Base-by-base conservation (phyloP, 1,140 invertebrate genomes). In the Drosophila yakuba region DNA sequence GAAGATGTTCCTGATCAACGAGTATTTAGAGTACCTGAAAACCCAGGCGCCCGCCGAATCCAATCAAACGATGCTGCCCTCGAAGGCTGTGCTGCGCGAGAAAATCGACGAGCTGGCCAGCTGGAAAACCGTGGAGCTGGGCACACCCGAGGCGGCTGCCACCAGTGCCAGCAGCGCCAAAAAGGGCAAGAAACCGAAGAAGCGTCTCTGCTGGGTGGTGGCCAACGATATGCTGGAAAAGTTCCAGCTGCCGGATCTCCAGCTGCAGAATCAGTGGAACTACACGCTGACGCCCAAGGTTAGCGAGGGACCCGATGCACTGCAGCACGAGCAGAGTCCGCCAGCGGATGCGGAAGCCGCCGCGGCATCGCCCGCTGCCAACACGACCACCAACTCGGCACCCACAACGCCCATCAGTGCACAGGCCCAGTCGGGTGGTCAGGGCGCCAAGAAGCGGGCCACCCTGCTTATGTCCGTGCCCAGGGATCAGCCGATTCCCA, bases 131-230 rank as follows among this genome's bases (percentile, higher is more conserved):
- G 94, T 94, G 60, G 93, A 93, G 51, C 14, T 73, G n/a, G 39
- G 51, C 47, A 59, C 54, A 6, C 28, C 48, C 15, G 52, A 79
- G 4, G 23, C 17, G 1, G 28, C 17, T 3, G 11, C 14, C 11
- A n/a, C 17, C 25, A 48, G 54, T 4, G 43, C 51, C 15, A 20
- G 14, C 58, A 61, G 45, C 43, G 61, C 17, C 14, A 93, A 95
- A 91, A 92, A 93, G 63, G 80, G 93, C 3, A 95, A 95, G 66
- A 92, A 91, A 3, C 92, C 94, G 91, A 92, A 94, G 68, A 93
- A 94, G 32, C 94, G 94, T 48, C 74, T 90, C 3, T 96, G 95
- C 74, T 97, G 96, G 96, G 94, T 94, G 63, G 95, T 97, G 3
- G 74, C 93, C 3, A 92, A 94, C 11, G 94, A 95, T 3, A 74